Percentiles rank a stretch among this genome's conserved stretches.
Conservation (phyloP, 2,797 vertebrate species). For the Hemitrygon akajei region DNA sequence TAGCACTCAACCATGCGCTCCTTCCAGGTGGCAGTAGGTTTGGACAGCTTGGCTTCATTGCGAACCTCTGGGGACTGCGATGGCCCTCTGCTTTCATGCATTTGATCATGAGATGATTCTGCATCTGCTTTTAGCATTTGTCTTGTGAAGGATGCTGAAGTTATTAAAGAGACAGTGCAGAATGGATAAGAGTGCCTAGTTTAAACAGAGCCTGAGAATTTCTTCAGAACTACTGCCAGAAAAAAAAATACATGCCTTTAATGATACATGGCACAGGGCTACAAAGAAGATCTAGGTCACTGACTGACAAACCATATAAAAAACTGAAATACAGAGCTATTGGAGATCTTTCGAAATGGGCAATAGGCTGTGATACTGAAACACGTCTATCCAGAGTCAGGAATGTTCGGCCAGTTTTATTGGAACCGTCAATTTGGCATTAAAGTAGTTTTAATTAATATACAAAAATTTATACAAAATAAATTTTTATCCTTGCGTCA, state of each 20-base stretch:
- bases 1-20: neutral
- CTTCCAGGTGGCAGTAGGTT: neutral
- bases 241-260: neutral
- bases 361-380: neutral
- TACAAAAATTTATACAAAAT: neutral
- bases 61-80: neutral
- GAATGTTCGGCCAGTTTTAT: neutral
- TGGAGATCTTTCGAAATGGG: neutral
- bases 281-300: neutral
- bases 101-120: neutral
- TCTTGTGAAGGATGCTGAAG: neutral
- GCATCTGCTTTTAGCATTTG: neutral
- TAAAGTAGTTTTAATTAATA: neutral
- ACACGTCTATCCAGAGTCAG: neutral
- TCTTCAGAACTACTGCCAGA: neutral
- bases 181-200: neutral
- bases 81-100: neutral
- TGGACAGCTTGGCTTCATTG: neutral
- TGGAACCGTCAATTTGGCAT: neutral
- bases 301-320: neutral
- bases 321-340: neutral
- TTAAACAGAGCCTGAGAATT: neutral
- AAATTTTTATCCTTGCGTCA: neutral
- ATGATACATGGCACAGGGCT: neutral
- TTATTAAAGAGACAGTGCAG: neutral